Base-by-base conservation (phyloP, 2,888 invertebrate genomes). In the Lymantria monacha region DNA sequence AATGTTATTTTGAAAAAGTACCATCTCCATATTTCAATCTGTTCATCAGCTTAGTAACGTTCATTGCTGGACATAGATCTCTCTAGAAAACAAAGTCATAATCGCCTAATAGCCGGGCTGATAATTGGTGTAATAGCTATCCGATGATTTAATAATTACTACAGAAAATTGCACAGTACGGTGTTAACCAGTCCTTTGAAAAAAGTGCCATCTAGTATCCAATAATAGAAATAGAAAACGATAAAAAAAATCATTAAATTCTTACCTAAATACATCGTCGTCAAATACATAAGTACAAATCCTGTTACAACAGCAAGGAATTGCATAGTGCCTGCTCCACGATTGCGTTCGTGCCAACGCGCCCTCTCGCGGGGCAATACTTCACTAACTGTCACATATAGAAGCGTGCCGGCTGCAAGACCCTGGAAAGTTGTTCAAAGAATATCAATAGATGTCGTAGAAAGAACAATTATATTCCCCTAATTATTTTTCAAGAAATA, bases 351-450 rank as follows among this genome's bases (percentile, higher is more conserved):
- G 74, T 95, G 95, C 95, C 95, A 96, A 57, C 93, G 92, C 44
- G 95, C 94, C 58, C 95, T 92, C 85, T 96, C 96, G 37, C 96
- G 91, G 0, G 96, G 96, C 40, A 96, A 81, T 42, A 96, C 94
- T 79, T 96, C 96, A 69, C 95, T 94, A 0, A 96, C 94, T 0
- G 95, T 95, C 51, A 96, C 95, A 79, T 96, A 96, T 1, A 96
- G 85, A 0, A 96, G 86, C 0, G 96, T 96, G 0, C 96, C 96
- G 0, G 95, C 96, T 7, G 96, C 95, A 41, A 96, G 69, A 0
- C 94, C 93, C 93, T 94, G 85, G 0, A 85, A 55, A 7, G 5
- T 52, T 42, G n/a, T 0, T 22, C 9, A 30, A 9, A 9, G 7
- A 3, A n/a, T 0, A 7, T 48, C 38, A 55, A 54, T 48, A 65